Percentiles rank a stretch among this genome's conserved stretches.
phyloP scores from a whole-genome alignment of 2,888 invertebrate genomes.

The Endomychus coccineus region DNA sequence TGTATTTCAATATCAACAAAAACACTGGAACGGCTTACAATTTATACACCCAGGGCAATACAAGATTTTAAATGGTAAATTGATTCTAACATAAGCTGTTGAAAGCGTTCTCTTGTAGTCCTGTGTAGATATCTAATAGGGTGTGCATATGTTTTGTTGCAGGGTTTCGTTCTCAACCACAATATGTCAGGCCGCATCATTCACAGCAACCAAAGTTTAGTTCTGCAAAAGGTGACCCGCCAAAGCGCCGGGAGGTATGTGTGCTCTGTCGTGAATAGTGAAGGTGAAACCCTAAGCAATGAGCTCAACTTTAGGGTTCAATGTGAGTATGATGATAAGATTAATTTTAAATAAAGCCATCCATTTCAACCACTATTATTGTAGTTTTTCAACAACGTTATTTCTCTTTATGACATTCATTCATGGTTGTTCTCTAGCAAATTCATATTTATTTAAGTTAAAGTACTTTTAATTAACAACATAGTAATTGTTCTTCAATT shows the following conservation, averaged over 20 bases:
- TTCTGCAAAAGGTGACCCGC: slow-evolving; percentile 81
- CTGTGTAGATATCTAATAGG: slow-evolving; percentile 5
- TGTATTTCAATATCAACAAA: too few species aligned
- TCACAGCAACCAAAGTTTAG: slow-evolving; percentile 86
- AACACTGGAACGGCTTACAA: too few species aligned
- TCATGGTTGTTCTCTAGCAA: too few species aligned
- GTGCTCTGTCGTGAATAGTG: slow-evolving; percentile 80
- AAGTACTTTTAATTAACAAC: too few species aligned
- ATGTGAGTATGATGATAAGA: slow-evolving; percentile 58
- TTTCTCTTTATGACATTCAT: too few species aligned
- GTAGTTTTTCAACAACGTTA: too few species aligned
- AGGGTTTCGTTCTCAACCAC: slow-evolving; percentile 75
- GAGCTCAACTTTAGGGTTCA: slow-evolving; percentile 77
- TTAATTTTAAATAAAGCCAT: not conserved
- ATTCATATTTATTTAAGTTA: too few species aligned
- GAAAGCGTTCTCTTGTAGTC: slow-evolving; percentile 28
- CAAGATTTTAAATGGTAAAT: too few species aligned
- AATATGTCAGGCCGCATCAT: slow-evolving; percentile 83
- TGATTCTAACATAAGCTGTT: too few species aligned
- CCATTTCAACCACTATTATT: not conserved
- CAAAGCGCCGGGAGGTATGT: slow-evolving; percentile 81
- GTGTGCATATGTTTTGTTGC: slow-evolving; percentile 33
- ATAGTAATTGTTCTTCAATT: too few species aligned
- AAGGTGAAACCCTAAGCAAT: slow-evolving; percentile 83
- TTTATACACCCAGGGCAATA: too few species aligned